A percentile compares a stretch with the other conserved stretches of the same genome.
These are phyloP conservation scores for Keiferia lycopersicella DNA, from an alignment of 2,888 invertebrate species.

Conservation along the genomic window DNA sequence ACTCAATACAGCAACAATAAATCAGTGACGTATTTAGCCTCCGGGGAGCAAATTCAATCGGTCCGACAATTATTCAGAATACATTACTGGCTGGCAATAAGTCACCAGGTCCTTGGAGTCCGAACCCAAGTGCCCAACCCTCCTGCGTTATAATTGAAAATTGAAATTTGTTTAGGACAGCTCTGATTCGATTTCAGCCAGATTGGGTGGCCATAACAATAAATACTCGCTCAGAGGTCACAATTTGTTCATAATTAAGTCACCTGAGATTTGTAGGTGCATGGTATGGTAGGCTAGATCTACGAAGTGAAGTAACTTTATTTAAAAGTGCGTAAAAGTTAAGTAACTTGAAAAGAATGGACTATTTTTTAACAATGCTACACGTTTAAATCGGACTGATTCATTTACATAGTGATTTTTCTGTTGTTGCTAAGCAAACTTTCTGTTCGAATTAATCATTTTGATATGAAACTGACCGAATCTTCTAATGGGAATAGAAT, in stretches of 20 bases:
- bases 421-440: no score
- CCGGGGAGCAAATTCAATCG: conserved; percentile 59
- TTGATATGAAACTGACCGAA: no score
- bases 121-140: conserved; percentile 44
- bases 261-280: conserved; percentile 4
- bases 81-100: conserved; percentile 71
- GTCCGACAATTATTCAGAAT: conserved; percentile 71
- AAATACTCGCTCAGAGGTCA: conserved; percentile 64
- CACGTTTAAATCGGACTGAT: no score
- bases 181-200: conserved; percentile 73
- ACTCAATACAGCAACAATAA: conserved; percentile 35
- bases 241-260: conserved; percentile 37
- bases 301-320: not conserved
- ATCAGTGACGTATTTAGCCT: conserved; percentile 53
- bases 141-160: conserved; percentile 74
- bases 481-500: no score
- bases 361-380: no score
- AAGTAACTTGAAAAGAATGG: no score
- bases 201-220: conserved; percentile 70
- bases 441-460: no score
- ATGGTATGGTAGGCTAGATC: not conserved
- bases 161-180: conserved; percentile 80
- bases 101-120: conserved; percentile 69
- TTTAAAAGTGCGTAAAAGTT: no score
- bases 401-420: no score